Evolutionary conservation across 2,113 vertebrate genomes (phyloP).

Genomic region (Spermophilus dauricus): DNA sequence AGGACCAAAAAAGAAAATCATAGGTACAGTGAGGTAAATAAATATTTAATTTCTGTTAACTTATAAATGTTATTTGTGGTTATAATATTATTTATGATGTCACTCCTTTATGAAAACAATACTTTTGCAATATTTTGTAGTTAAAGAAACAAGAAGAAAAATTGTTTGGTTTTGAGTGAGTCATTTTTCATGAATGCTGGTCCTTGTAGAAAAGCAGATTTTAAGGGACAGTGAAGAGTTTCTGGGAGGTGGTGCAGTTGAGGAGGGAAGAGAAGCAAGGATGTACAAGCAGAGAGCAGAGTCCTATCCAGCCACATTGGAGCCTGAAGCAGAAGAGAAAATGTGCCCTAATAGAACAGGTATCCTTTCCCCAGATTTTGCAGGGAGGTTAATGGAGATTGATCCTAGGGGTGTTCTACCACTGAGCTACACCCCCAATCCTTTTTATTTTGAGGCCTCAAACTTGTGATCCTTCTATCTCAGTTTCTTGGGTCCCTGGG

Average conservation of each 20-base stretch:
- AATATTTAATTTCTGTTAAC: neutral
- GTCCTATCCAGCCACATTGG: accelerated
- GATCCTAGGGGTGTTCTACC: too few relatives aligned
- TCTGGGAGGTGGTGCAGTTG: neutral
- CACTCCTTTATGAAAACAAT: neutral
- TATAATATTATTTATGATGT: neutral
- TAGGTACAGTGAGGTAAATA: neutral
- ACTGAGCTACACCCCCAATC: too few relatives aligned
- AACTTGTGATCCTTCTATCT: too few relatives aligned
- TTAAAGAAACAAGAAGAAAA: neutral
- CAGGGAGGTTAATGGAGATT: too few relatives aligned
- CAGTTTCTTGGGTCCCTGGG: too few relatives aligned
- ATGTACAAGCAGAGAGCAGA: neutral
- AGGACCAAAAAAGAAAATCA: too few relatives aligned
- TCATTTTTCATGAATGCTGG: neutral
- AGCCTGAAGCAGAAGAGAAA: neutral
- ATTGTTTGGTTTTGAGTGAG: neutral
- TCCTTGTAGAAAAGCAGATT: neutral
- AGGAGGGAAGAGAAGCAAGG: accelerated
- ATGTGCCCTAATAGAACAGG: accelerated
- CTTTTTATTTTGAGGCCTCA: too few relatives aligned
- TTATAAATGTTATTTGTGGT: neutral
- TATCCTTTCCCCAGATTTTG: neutral
- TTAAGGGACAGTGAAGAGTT: neutral
- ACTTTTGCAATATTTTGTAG: neutral